Percentiles rank a stretch among this genome's conserved stretches.
These are phyloP conservation scores for Orgyia antiqua DNA, from an alignment of 2,888 invertebrate genomes.

Conservation along the genomic window DNA sequence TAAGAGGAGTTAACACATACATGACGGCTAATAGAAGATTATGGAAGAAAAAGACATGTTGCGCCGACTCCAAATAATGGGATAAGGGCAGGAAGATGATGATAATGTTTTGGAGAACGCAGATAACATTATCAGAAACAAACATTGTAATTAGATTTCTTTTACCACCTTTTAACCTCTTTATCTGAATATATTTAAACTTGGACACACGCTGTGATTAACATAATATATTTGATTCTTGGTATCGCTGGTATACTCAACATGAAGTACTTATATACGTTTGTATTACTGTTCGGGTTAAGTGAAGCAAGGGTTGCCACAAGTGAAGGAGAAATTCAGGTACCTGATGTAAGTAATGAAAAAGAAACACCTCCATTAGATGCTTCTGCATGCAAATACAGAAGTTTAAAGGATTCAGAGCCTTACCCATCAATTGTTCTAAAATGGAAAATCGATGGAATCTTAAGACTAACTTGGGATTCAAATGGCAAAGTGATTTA, in stretches of 20 bases:
- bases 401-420: constrained; percentile 32
- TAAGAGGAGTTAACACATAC: too few species aligned
- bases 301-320: constrained; percentile 36
- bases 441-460: constrained; percentile 33
- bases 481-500: constrained; percentile 8
- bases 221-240: constrained; percentile 11
- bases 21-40: too few species aligned
- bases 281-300: constrained; percentile 28
- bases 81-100: too few species aligned
- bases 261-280: constrained; percentile 35
- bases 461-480: constrained; percentile 26
- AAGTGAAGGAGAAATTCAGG: constrained; percentile 26
- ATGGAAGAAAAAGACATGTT: too few species aligned
- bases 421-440: constrained; percentile 43
- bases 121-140: too few species aligned
- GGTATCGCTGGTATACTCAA: constrained; percentile 20
- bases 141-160: too few species aligned
- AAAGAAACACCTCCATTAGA: constrained; percentile 28
- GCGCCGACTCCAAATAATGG: too few species aligned
- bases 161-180: constrained; percentile 33
- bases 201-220: too few species aligned
- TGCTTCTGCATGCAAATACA: constrained; percentile 31
- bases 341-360: constrained; percentile 14
- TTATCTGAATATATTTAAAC: constrained; percentile 34
- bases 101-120: too few species aligned